A percentile compares a stretch with the other conserved stretches of the same genome.
Conservation (phyloP, 2,888 invertebrate genomes). For the Abscondita cerata region DNA sequence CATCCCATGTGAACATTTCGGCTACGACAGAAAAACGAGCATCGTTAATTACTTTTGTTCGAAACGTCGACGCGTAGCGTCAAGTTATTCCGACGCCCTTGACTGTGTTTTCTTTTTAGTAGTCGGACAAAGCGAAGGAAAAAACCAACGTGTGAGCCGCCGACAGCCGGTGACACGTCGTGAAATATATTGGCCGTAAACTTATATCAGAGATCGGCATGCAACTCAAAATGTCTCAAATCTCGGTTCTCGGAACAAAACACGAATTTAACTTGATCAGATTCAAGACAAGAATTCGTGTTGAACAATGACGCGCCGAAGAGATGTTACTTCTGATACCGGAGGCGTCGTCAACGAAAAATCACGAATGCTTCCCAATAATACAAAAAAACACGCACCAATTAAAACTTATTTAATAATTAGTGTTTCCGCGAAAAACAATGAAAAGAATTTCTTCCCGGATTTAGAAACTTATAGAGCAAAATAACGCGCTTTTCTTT, state of each 20-base stretch:
- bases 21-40: constrained; percentile 4
- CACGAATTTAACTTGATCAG: constrained; percentile 46
- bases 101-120: constrained; percentile 38
- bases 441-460: too few relatives aligned
- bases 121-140: constrained; percentile 44
- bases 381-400: too few relatives aligned
- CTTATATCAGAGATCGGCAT: constrained; percentile 54
- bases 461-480: too few relatives aligned
- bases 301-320: constrained; percentile 36
- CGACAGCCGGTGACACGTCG: constrained; percentile 49
- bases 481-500: too few relatives aligned
- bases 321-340: constrained; percentile 18
- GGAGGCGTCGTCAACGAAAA: constrained; percentile 21
- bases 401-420: too few relatives aligned
- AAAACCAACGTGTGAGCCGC: constrained; percentile 47
- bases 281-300: constrained; percentile 43
- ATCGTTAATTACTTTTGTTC: too few relatives aligned
- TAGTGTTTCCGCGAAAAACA: too few relatives aligned
- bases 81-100: constrained; percentile 41
- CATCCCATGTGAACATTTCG: constrained; percentile 23
- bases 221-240: constrained; percentile 48
- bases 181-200: constrained; percentile 54
- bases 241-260: constrained; percentile 48
- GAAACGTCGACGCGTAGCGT: constrained; percentile 11
- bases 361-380: neutral